Evolutionary conservation across 2,888 invertebrate genomes (phyloP), one percentile per base, ranked within the genome.

Genomic region (Platycheirus rosarum): DNA sequence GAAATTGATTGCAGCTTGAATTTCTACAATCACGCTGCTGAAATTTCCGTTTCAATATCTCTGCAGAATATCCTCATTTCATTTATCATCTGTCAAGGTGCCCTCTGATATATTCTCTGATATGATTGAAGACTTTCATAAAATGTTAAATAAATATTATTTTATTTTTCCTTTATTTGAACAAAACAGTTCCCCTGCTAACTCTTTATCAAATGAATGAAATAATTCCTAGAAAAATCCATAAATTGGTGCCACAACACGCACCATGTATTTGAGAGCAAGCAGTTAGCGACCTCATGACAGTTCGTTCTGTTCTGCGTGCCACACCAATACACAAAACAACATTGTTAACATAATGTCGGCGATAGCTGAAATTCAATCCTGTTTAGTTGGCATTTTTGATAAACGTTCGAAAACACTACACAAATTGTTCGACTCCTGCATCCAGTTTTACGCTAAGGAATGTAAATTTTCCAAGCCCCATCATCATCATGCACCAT

Each of bases 351-450:
- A 82, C 80, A 77, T 37, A 26, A 53, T 37, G 35, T 62, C 55
- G 53, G 66, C 53, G 65, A 65, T 70, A 53, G 29, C 60, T 70
- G 40, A 70, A 65, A 65, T 71, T 55, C 62, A 49, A 46, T 77
- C 53, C 42, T 62, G 53, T 46, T 32, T 44, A 48, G 48, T 71
- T 76, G 48, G 76, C 48, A 44, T 70, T 70, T 68, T 70, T 68
- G 71, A 77, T 82, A 82, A 82, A 77, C 76, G 77, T 82, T 69
- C 23, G 16, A 44, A 77, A 73, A 68, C 77, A 82, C 68, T 66
- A 76, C 7, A 49, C 73, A 68, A 77, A 68, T 82, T 29, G n/a
- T 42, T 53, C 55, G 6, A 44, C 32, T 29, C 63, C 16, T 66
- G 53, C n/a, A 77, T 49, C 44, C 55, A 71, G 73, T 53, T 55